Percentiles rank a stretch among this genome's conserved stretches.
Evolutionary conservation across 2,888 invertebrate species (phyloP).

Genomic region (Microplitis manilae): DNA sequence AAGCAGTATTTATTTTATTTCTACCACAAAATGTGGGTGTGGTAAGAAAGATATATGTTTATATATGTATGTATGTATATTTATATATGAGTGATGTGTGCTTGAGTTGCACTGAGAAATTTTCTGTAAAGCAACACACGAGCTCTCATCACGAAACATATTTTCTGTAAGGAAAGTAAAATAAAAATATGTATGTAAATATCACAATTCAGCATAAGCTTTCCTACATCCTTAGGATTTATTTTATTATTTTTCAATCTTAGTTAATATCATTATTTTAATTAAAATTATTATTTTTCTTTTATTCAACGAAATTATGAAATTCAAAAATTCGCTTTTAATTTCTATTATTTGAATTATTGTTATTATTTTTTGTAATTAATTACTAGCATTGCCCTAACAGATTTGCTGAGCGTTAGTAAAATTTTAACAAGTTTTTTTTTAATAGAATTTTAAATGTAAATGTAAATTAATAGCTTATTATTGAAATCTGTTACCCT

Average conservation of each 20-base stretch:
- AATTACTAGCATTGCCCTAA: no score
- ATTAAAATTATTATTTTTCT: no score
- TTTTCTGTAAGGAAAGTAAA: neutral
- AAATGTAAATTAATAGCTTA: no score
- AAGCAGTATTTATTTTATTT: conserved; percentile 48
- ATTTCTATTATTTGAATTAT: no score
- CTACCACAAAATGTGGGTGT: conserved; percentile 20
- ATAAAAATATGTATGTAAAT: conserved; percentile 17
- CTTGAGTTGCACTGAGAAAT: conserved; percentile 25
- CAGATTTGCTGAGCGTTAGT: no score
- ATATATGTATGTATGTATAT: neutral
- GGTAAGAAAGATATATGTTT: neutral
- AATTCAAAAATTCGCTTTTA: no score
- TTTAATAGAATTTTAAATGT: no score
- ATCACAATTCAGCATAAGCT: neutral
- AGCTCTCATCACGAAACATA: conserved; percentile 10
- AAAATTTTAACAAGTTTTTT: no score
- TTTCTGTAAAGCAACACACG: neutral
- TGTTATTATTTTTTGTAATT: no score
- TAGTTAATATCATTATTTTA: no score
- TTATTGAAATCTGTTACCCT: no score
- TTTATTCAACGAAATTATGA: no score
- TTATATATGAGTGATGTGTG: conserved; percentile 28
- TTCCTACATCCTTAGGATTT: neutral
- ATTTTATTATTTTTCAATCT: neutral